These are phyloP conservation scores for Jaculus jaculus DNA, from an alignment of 2,113 vertebrate genomes.

Conservation along the genomic window DNA sequence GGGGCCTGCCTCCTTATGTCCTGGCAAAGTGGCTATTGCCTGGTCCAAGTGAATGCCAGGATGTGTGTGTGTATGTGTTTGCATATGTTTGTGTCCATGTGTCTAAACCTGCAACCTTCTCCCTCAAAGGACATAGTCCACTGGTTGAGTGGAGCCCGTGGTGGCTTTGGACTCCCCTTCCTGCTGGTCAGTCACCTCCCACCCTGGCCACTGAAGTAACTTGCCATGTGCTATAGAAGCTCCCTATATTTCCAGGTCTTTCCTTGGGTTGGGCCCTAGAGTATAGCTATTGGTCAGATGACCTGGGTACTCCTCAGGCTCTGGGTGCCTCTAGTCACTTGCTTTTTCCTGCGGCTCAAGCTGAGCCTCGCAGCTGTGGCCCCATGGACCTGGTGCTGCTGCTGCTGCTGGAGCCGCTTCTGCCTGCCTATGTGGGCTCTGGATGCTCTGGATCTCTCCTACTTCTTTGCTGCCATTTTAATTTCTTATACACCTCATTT, in stretches of 20 bases:
- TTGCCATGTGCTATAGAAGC: fast-evolving
- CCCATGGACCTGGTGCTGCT: too few species aligned
- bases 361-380: too few species aligned
- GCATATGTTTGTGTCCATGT: background rate
- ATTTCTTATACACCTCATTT: too few species aligned
- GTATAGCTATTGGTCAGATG: fast-evolving
- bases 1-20: background rate
- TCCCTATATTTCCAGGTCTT: fast-evolving
- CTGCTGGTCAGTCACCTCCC: background rate
- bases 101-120: too few species aligned
- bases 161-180: background rate
- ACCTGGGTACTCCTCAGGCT: too few species aligned
- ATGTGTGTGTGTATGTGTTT: too few species aligned
- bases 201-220: background rate
- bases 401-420: too few species aligned
- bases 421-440: too few species aligned
- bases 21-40: background rate
- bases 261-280: background rate
- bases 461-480: too few species aligned
- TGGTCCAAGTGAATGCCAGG: background rate
- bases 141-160: fast-evolving
- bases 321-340: too few species aligned
- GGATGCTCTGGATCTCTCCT: too few species aligned
- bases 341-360: too few species aligned
- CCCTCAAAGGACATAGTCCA: background rate